Evolutionary conservation across 2,888 invertebrate genomes (phyloP).

Genomic region (Cetonia aurata): DNA sequence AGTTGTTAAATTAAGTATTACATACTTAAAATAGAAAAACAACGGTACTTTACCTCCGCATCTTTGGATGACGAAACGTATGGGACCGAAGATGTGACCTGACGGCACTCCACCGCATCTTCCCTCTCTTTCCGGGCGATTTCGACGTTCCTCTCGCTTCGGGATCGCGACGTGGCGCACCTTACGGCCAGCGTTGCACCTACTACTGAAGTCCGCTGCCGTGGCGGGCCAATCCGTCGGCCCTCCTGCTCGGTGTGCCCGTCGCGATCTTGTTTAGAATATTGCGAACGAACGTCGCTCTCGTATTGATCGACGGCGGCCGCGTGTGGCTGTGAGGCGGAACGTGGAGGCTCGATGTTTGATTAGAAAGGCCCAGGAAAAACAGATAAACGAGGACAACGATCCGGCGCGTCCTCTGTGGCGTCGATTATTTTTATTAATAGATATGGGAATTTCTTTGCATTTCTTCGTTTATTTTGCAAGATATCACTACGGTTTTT

Average conservation of each 20-base stretch:
- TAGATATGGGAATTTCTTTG: not conserved
- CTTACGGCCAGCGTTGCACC: no score
- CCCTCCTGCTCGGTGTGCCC: constrained; percentile 1
- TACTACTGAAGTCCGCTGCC: not conserved
- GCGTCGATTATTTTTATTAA: not conserved
- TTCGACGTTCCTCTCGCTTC: not conserved
- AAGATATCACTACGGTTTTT: no score
- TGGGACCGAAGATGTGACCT: not conserved
- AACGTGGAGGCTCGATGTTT: constrained; percentile 37
- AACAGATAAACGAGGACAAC: constrained; percentile 15
- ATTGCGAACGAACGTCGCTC: constrained; percentile 13
- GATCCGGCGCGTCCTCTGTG: constrained; percentile 1
- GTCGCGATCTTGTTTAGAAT: constrained; percentile 33
- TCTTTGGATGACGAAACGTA: not conserved
- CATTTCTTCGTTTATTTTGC: not conserved
- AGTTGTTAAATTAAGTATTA: not conserved
- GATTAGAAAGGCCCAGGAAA: constrained; percentile 22
- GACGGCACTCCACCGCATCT: constrained; percentile 1
- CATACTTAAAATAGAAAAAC: not conserved
- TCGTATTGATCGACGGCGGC: constrained; percentile 33
- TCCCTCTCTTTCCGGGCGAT: no score
- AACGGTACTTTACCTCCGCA: no score
- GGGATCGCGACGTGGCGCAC: no score
- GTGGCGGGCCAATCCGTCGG: not conserved
- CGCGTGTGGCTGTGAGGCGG: constrained; percentile 17